Evolutionary conservation across 2,888 invertebrate species (phyloP).

Genomic region (Oscheius myriophilus): DNA sequence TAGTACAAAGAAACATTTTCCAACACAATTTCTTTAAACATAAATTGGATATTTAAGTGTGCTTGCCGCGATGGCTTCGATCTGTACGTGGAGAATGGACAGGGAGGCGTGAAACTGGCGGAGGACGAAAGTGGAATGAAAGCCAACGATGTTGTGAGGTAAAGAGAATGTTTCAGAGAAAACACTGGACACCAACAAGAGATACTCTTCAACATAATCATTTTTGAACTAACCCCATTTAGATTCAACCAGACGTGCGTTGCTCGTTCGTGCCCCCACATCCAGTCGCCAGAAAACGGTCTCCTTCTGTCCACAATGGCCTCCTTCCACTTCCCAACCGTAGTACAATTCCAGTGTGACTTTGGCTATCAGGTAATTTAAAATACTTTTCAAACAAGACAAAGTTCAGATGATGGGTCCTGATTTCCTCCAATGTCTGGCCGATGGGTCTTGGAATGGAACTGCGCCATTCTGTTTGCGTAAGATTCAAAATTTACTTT

Average conservation of each 20-base stretch:
- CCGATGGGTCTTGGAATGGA: conserved; percentile 92
- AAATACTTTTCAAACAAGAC: too few species aligned
- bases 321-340: conserved; percentile 69
- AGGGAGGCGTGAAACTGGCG: conserved; percentile 87
- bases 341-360: conserved; percentile 89
- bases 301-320: conserved; percentile 57
- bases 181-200: too few species aligned
- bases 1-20: background rate
- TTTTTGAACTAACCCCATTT: conserved; percentile 9
- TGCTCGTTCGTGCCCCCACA: conserved; percentile 59
- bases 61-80: conserved; percentile 81
- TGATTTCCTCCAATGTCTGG: conserved; percentile 85
- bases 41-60: conserved; percentile 29
- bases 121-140: conserved; percentile 89
- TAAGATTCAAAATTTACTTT: conserved; percentile 74
- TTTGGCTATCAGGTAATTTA: conserved; percentile 82
- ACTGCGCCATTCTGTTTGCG: conserved; percentile 91
- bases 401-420: conserved; percentile 81
- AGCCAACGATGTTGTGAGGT: conserved; percentile 75
- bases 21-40: background rate
- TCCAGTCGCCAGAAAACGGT: conserved; percentile 67
- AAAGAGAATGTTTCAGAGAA: too few species aligned
- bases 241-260: conserved; percentile 79
- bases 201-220: too few species aligned
- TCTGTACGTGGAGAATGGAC: conserved; percentile 85